Conservation (phyloP, 2,888 invertebrate genomes). For the Anodontia alba region DNA sequence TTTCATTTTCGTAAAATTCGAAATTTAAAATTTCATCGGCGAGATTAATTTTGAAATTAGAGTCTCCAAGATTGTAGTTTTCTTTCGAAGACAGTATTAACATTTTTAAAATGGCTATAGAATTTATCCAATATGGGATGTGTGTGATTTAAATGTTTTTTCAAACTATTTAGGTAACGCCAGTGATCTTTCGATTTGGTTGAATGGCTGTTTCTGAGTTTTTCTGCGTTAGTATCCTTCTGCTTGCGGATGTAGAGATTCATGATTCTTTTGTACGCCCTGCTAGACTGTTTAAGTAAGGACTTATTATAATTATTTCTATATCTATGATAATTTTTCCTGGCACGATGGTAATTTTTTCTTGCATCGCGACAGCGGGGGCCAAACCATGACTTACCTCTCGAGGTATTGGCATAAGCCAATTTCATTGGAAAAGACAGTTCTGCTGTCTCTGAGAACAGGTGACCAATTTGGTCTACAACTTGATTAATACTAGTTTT, state of each 20-base stretch:
- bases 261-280: not conserved
- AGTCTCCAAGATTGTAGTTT: not conserved
- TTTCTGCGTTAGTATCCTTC: not conserved
- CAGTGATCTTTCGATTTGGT: not conserved
- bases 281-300: not conserved
- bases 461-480: not conserved
- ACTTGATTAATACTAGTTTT: not conserved
- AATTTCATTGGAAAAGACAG: not conserved
- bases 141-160: not conserved
- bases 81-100: not conserved
- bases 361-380: not conserved
- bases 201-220: not conserved
- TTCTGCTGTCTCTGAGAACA: not conserved
- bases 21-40: not conserved
- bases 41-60: not conserved
- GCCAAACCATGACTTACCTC: not conserved
- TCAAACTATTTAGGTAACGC: not conserved
- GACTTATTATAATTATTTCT: not conserved
- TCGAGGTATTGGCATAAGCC: not conserved
- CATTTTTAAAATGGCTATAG: not conserved
- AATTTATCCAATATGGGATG: not conserved
- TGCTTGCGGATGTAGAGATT: not conserved
- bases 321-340: not conserved
- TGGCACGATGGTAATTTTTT: not conserved
- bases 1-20: not conserved